phyloP scores from a whole-genome alignment of 2,888 invertebrate genomes.

The Atethmia centrago region DNA sequence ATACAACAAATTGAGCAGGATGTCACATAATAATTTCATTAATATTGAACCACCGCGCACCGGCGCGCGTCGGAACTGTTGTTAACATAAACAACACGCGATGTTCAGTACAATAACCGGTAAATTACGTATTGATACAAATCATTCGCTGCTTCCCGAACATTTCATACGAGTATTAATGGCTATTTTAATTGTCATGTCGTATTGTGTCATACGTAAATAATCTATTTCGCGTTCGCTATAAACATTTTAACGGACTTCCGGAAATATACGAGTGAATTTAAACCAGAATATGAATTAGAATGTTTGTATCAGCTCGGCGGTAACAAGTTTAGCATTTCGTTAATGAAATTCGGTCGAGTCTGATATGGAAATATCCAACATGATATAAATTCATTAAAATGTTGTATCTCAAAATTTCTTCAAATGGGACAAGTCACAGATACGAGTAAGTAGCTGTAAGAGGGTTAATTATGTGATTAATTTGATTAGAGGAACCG shows the following conservation, averaged over 20 bases:
- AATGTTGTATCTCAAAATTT: not conserved
- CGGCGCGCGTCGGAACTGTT: not conserved
- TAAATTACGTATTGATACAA: slow-evolving; percentile 25
- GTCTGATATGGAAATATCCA: slow-evolving; percentile 12
- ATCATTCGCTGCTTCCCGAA: not conserved
- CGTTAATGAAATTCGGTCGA: slow-evolving; percentile 3
- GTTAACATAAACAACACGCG: not conserved
- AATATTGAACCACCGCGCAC: not conserved
- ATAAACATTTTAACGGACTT: not conserved
- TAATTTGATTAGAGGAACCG: not conserved
- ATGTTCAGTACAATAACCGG: slow-evolving; percentile 4
- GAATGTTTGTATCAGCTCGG: slow-evolving; percentile 7
- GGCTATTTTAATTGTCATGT: slow-evolving; percentile 16
- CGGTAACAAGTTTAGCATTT: slow-evolving; percentile 15
- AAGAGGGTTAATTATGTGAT: not conserved
- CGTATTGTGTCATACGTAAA: slow-evolving; percentile 25
- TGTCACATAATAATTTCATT: slow-evolving; percentile 15
- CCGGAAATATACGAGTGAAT: slow-evolving; percentile 6
- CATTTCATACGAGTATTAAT: slow-evolving; percentile 30
- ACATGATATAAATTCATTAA: not conserved
- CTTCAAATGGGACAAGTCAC: not conserved
- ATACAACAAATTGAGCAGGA: slow-evolving; percentile 11
- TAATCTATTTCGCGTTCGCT: slow-evolving; percentile 23
- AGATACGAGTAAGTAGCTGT: not conserved
- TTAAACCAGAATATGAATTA: slow-evolving; percentile 17